Percentiles rank a stretch among this genome's conserved stretches.
phyloP scores from a whole-genome alignment of 1,140 invertebrate species.

The Propsilocerus akamusi region DNA sequence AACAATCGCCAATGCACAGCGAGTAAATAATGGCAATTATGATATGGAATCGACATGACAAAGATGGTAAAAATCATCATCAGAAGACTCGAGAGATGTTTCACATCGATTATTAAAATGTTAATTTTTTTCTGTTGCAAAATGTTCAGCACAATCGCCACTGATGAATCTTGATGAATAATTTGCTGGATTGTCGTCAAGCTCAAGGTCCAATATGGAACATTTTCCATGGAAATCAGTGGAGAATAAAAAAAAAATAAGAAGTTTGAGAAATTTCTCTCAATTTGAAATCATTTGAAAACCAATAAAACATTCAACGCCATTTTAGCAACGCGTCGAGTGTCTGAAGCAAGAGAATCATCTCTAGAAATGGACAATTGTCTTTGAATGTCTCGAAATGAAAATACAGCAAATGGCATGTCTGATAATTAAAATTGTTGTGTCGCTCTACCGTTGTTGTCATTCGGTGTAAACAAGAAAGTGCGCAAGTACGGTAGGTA shows the following conservation, averaged over 20 bases:
- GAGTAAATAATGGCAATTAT: neutral
- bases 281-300: no score
- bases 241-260: no score
- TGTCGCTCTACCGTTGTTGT: neutral
- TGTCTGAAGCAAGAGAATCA: no score
- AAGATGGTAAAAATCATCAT: neutral
- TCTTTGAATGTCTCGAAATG: neutral
- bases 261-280: no score
- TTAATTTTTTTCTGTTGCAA: neutral
- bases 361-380: no score
- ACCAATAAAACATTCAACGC: no score
- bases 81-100: neutral
- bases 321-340: no score
- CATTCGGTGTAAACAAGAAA: neutral
- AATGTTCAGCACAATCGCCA: no score
- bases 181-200: no score
- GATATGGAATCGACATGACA: neutral
- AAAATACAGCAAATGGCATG: neutral
- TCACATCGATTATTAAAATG: neutral
- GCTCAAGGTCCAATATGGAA: no score
- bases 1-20: neutral
- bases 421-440: constrained; percentile 4
- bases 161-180: no score
- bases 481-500: neutral
- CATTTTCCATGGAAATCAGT: no score